Evolutionary conservation across 2,113 vertebrate genomes (phyloP).

Genomic region (Sigmodon hispidus): DNA sequence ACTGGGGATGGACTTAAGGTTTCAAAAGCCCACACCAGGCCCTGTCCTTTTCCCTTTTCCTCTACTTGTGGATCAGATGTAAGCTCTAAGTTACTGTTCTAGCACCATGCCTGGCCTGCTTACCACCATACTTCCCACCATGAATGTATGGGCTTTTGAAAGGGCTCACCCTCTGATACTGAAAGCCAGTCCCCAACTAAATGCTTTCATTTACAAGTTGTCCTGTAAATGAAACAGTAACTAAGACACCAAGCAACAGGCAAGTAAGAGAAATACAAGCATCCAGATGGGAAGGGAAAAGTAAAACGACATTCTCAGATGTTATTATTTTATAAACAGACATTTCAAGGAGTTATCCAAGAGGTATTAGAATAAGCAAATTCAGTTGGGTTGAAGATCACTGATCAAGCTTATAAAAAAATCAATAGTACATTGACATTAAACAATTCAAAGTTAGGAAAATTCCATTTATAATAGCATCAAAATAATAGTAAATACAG

Average conservation of each 20-base stretch:
- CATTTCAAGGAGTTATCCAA: background rate
- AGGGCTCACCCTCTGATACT: background rate
- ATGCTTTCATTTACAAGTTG: background rate
- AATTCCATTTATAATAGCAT: background rate
- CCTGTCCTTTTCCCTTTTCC: background rate
- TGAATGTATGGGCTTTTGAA: too few relatives aligned
- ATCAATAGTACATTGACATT: background rate
- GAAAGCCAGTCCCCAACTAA: background rate
- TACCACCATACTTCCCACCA: background rate
- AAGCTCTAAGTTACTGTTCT: background rate
- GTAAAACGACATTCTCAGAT: background rate
- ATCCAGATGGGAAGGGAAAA: slow-evolving; percentile 27
- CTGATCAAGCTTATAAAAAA: background rate
- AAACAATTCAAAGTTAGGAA: background rate
- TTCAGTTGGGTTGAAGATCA: background rate
- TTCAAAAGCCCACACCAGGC: background rate
- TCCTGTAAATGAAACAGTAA: background rate
- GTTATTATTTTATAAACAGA: background rate
- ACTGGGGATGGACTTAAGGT: background rate
- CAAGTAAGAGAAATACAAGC: background rate
- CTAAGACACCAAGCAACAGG: background rate
- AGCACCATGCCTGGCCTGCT: background rate
- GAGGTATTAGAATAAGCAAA: slow-evolving; percentile 1
- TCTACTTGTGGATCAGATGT: background rate
- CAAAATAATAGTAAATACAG: slow-evolving; percentile 9